Conservation (phyloP, 2,888 invertebrate genomes). For the Pristionchus arcanus region DNA sequence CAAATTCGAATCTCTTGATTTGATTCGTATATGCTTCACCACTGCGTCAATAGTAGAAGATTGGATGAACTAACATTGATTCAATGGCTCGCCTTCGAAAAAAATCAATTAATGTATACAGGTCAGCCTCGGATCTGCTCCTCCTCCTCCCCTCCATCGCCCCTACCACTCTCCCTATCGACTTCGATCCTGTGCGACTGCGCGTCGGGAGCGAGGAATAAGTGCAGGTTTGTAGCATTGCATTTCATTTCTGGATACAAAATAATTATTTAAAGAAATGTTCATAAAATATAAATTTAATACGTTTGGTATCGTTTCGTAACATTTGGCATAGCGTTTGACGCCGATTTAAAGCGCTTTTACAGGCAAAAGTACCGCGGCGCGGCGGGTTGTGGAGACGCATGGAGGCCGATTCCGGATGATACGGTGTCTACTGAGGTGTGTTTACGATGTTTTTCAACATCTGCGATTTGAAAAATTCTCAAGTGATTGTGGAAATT, state of each 20-base stretch:
- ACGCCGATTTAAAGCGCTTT: too few species aligned
- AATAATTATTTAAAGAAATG: too few species aligned
- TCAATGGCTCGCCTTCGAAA: background rate
- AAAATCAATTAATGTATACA: background rate
- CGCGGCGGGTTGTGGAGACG: conserved; percentile 41
- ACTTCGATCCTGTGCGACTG: conserved; percentile 49
- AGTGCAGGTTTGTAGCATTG: background rate
- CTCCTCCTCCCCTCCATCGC: background rate
- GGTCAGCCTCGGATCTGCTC: conserved; percentile 32
- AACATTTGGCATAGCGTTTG: too few species aligned
- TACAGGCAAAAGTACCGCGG: conserved; percentile 45
- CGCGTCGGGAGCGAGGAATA: conserved; percentile 44
- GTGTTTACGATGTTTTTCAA: background rate
- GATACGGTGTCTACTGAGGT: conserved; percentile 52
- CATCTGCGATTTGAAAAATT: too few species aligned
- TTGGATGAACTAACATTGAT: background rate
- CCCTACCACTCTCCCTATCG: conserved; percentile 16
- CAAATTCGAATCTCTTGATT: too few species aligned
- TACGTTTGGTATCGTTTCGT: too few species aligned
- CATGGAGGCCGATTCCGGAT: conserved; percentile 51
- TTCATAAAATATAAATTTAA: too few species aligned
- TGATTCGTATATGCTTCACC: background rate
- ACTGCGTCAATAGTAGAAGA: background rate
- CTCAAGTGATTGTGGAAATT: too few species aligned
- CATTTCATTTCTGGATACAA: too few species aligned